Percentiles rank a stretch among this genome's conserved stretches.
These are phyloP conservation scores for Phania funesta DNA, from an alignment of 2,888 invertebrate genomes.

Conservation along the genomic window DNA sequence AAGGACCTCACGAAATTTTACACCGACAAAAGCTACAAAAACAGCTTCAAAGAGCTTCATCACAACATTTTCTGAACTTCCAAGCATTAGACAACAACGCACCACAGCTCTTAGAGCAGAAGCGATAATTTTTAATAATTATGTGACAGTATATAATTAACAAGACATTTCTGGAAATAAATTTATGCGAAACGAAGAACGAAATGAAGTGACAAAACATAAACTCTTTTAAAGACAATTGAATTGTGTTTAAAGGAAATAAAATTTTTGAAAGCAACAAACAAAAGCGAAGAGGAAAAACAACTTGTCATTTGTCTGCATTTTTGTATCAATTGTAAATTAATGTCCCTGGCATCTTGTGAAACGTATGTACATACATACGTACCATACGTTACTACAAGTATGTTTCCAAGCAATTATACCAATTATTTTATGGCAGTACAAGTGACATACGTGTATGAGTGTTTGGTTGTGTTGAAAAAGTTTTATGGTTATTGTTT, in stretches of 20 bases:
- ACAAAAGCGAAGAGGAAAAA: not conserved
- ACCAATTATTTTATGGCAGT: constrained; percentile 19
- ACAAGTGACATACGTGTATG: not conserved
- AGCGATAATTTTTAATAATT: constrained; percentile 63
- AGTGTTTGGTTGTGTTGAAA: not conserved
- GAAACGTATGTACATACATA: not conserved
- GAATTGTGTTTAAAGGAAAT: constrained; percentile 7
- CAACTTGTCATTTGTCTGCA: constrained; percentile 30
- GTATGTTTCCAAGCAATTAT: constrained; percentile 42
- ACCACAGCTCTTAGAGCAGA: not conserved
- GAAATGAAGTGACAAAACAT: constrained; percentile 1
- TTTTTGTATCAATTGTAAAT: constrained; percentile 43
- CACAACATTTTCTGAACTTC: no score
- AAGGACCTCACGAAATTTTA: no score
- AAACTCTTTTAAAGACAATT: constrained; percentile 46
- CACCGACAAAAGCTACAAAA: not conserved
- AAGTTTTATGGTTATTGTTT: constrained; percentile 64
- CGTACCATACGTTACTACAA: no score
- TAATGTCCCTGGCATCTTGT: constrained; percentile 25
- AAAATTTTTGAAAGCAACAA: not conserved
- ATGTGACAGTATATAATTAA: constrained; percentile 59
- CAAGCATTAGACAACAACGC: no score
- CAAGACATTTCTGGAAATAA: constrained; percentile 45
- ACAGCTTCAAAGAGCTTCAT: no score
- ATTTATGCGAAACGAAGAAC: not conserved